Conservation (phyloP, 2,797 vertebrate genomes). For the Sebastiscus albofasciatus region DNA sequence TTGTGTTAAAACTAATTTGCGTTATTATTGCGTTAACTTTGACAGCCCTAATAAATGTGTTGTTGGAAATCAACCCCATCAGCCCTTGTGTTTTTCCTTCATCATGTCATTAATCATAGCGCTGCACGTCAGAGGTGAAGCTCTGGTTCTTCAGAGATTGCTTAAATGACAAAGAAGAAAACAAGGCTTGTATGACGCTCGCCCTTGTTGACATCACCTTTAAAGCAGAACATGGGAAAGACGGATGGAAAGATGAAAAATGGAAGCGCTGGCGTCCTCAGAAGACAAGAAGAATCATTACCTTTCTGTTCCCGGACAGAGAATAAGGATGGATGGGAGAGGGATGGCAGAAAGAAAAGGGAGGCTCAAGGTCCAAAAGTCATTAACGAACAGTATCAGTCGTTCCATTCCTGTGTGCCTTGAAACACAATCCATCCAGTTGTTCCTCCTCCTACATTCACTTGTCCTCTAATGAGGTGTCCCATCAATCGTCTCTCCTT, state of each 20-base stretch:
- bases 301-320: conserved; percentile 37
- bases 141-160: neutral
- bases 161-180: neutral
- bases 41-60: too few relatives aligned
- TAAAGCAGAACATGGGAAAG: neutral
- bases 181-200: neutral
- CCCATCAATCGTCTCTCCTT: conserved; percentile 20
- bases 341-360: conserved; percentile 23
- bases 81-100: neutral
- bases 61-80: too few relatives aligned
- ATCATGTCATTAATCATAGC: neutral
- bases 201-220: neutral
- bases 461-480: conserved; percentile 21
- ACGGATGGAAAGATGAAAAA: conserved; percentile 34
- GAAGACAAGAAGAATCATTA: conserved; percentile 56
- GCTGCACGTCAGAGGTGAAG: neutral
- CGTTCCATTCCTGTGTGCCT: conserved; percentile 6
- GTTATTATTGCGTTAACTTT: too few relatives aligned
- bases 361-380: conserved; percentile 35
- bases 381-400: conserved; percentile 32
- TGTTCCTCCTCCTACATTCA: conserved; percentile 16
- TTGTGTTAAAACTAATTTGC: too few relatives aligned
- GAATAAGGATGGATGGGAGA: conserved; percentile 38
- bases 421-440: conserved; percentile 40
- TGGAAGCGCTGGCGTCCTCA: conserved; percentile 22